phyloP scores from a whole-genome alignment of 2,797 vertebrate genomes.

The Kryptopterus vitreolus region DNA sequence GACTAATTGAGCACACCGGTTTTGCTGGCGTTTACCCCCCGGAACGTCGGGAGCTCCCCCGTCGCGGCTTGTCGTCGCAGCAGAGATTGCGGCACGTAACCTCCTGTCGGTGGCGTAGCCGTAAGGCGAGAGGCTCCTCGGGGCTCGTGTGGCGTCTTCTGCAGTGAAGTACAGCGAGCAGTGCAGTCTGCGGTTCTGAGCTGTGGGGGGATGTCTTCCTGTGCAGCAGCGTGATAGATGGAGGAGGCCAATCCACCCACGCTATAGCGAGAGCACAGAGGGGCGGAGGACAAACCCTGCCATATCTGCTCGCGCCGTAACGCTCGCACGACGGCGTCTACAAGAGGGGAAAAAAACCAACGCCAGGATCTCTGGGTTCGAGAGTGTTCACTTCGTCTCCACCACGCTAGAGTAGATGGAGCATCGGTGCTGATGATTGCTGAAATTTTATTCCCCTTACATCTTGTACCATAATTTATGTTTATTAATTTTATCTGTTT shows the following conservation, averaged over 20 bases:
- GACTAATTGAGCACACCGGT: not conserved
- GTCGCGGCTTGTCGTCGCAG: too few relatives aligned
- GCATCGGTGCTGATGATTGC: too few relatives aligned
- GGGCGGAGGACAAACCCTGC: slow-evolving; percentile 40
- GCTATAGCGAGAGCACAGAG: slow-evolving; percentile 34
- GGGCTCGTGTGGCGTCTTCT: slow-evolving; percentile 45
- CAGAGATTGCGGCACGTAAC: too few relatives aligned
- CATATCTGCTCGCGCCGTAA: slow-evolving; percentile 18
- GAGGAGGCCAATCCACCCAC: slow-evolving; percentile 42
- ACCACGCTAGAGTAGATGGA: not conserved
- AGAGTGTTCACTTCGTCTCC: not conserved
- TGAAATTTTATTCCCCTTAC: too few relatives aligned
- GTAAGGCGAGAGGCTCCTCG: slow-evolving; percentile 28
- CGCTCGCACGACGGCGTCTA: too few relatives aligned
- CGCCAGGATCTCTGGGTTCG: not conserved
- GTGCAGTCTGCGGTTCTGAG: slow-evolving; percentile 52
- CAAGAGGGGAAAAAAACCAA: too few relatives aligned
- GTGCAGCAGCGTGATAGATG: slow-evolving; percentile 53
- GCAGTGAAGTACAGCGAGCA: slow-evolving; percentile 40
- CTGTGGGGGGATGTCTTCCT: slow-evolving; percentile 55
- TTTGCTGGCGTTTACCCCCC: too few relatives aligned
- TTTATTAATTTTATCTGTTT: too few relatives aligned
- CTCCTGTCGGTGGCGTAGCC: too few relatives aligned
- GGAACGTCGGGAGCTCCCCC: too few relatives aligned
- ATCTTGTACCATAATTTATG: too few relatives aligned